Base-by-base conservation (phyloP, 2,113 vertebrate genomes). In the Orientallactaga bullata region DNA sequence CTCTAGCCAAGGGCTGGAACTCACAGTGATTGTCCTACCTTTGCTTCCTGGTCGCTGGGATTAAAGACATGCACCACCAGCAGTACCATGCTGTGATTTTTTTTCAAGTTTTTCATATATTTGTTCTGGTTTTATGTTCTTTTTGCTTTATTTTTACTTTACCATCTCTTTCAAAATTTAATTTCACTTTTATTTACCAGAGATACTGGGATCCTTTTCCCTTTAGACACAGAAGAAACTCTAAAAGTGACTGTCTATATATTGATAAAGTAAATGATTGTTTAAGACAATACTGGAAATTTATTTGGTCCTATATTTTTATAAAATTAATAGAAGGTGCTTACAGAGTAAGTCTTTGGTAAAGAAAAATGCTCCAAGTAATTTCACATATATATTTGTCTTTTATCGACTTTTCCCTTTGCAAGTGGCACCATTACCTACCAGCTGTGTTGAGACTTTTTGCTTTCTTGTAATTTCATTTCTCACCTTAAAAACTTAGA, bases 201-300 rank as follows among this genome's bases (percentile, higher is more conserved):
- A 89, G 21, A 15, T 78, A 3, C 91, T 93, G 26, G 18, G 85
- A 61, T 35, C 20, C 30, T 42, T 90, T 90, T 78, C 10, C 60
- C 16, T 7, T 90, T 72, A 87, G 69, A 71, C 30, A 26, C 71
- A n/a, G 24, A 81, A 37, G 21, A 83, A 79, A 47, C 11, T 90
- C 39, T 55, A 90, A 90, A 88, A 39, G 39, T 83, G 55, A 82
- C 71, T 84, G 24, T 80, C 30, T 92, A 73, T 92, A 78, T 90
- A 71, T 88, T 66, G 35, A 28, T 73, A 82, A 68, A 61, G 72
- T 86, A 24, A 76, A 79, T 76, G 89, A 86, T 60, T 93, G 35
- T 78, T 93, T 89, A 89, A 55, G 47, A 47, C 42, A 66, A 58
- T 82, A 55, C 2, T 7, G 30, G 55, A 7, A 17, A 26, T 58